Conservation (phyloP, 2,888 invertebrate genomes). For the Amiota mariae region DNA sequence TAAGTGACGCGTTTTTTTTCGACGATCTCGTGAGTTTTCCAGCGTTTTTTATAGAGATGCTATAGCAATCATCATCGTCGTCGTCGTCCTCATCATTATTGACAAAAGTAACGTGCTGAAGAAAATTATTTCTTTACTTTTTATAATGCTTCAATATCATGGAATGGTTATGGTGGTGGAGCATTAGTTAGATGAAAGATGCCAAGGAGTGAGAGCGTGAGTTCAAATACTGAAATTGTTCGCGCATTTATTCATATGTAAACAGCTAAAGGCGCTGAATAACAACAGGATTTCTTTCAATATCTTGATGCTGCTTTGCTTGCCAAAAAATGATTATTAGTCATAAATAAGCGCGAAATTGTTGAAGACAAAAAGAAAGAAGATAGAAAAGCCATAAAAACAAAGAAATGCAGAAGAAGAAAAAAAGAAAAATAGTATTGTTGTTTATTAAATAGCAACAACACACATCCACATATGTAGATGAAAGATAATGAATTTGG, state of each 20-base stretch:
- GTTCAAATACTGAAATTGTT: constrained; percentile 62
- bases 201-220: neutral
- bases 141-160: neutral
- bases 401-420: too few species aligned
- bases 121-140: neutral
- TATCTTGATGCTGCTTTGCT: constrained; percentile 43
- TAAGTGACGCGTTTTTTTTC: neutral
- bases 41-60: neutral
- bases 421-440: neutral
- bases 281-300: constrained; percentile 53
- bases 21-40: constrained; percentile 46
- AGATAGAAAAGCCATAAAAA: neutral
- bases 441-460: too few species aligned
- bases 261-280: constrained; percentile 56
- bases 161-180: neutral
- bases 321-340: constrained; percentile 23
- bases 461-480: too few species aligned
- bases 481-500: too few species aligned
- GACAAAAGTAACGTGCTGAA: constrained; percentile 13
- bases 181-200: neutral
- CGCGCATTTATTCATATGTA: constrained; percentile 66
- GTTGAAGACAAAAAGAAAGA: neutral
- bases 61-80: neutral
- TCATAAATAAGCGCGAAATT: constrained; percentile 28
- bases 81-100: constrained; percentile 47